A percentile compares a stretch with the other conserved stretches of the same genome.
These are phyloP conservation scores for Fragum sueziense DNA, from an alignment of 2,888 invertebrate genomes.

Conservation along the genomic window DNA sequence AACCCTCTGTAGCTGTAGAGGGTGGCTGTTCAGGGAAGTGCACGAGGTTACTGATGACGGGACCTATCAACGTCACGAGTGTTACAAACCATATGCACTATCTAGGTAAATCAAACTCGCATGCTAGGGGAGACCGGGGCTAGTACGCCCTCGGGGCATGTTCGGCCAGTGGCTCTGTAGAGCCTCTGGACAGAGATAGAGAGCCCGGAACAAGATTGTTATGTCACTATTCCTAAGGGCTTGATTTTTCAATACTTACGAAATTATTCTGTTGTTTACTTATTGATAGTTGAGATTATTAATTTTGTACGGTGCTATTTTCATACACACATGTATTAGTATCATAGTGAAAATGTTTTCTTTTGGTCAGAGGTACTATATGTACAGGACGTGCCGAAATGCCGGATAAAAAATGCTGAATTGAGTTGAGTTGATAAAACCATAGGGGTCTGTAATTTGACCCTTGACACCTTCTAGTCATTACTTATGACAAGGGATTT, in stretches of 20 bases:
- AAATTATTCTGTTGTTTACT: too few relatives aligned
- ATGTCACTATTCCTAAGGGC: background rate
- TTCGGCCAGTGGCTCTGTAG: too few relatives aligned
- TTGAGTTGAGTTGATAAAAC: background rate
- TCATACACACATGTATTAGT: too few relatives aligned
- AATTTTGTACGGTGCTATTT: too few relatives aligned
- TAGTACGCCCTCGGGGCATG: too few relatives aligned
- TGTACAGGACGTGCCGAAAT: too few relatives aligned
- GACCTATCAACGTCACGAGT: conserved; percentile 41
- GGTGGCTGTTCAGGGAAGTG: conserved; percentile 39
- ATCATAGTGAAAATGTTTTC: too few relatives aligned
- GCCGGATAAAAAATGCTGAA: background rate
- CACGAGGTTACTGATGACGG: conserved; percentile 32
- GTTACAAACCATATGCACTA: conserved; percentile 56
- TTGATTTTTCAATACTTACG: background rate
- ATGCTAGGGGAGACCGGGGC: background rate
- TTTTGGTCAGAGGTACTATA: background rate
- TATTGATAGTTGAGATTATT: too few relatives aligned
- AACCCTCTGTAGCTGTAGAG: background rate
- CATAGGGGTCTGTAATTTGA: too few relatives aligned
- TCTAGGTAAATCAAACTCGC: conserved; percentile 34
- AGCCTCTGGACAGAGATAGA: too few relatives aligned
- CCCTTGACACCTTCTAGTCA: too few relatives aligned
- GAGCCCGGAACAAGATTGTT: background rate
- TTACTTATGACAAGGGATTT: too few relatives aligned